A percentile compares a stretch with the other conserved stretches of the same genome.
phyloP scores from a whole-genome alignment of 2,113 vertebrate genomes.

The Mystacornis crossleyi region DNA sequence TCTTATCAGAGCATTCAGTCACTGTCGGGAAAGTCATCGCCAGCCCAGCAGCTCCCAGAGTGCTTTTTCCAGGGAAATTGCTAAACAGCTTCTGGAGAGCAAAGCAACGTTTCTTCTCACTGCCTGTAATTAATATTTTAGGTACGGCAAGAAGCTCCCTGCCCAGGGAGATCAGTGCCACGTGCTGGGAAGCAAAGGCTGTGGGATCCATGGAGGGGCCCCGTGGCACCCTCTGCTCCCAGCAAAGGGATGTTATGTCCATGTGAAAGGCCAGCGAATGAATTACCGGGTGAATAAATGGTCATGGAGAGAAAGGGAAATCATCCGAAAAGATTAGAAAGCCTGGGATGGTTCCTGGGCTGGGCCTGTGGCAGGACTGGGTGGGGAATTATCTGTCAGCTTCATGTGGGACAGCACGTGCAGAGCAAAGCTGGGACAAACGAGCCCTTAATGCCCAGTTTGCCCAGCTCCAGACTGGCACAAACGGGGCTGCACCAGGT shows the following conservation, averaged over 20 bases:
- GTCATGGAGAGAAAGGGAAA: not conserved
- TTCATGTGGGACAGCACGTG: not conserved
- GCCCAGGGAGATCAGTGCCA: rapidly evolving
- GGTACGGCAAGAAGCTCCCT: not conserved
- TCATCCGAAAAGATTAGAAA: not conserved
- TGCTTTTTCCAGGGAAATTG: not conserved
- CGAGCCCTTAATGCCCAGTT: rapidly evolving
- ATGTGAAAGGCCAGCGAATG: rapidly evolving
- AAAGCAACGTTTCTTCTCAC: not conserved
- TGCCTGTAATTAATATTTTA: not conserved
- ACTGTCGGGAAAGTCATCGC: not conserved
- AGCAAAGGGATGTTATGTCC: rapidly evolving
- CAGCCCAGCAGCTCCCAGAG: not conserved
- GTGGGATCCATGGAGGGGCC: rapidly evolving
- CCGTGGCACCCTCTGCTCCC: not conserved
- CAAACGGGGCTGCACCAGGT: not conserved
- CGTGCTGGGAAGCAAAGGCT: not conserved
- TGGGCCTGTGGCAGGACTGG: not conserved
- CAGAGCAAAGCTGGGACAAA: not conserved
- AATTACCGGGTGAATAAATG: not conserved
- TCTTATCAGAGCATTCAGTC: not conserved
- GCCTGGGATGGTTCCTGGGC: not conserved
- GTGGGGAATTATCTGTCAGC: not conserved
- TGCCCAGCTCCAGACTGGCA: not conserved
- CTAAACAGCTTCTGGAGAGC: not conserved